Base-by-base conservation (phyloP, 1,140 invertebrate genomes). In the Plectrocnemia conspersa region DNA sequence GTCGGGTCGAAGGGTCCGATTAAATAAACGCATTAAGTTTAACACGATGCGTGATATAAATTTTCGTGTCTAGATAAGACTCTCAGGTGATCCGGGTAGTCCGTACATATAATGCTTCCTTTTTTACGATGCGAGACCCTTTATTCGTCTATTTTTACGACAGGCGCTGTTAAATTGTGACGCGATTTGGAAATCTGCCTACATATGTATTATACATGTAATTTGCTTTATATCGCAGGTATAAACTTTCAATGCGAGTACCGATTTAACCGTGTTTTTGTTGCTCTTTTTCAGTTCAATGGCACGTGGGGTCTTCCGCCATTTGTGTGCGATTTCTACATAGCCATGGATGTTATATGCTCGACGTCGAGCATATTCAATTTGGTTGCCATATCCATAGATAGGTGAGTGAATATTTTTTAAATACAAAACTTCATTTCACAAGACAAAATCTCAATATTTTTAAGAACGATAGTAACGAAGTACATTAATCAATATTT, bases 281-380 rank as follows among this genome's bases (percentile, higher is more conserved):
- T 59, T 63, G 65, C 70, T 69, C 72, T 63, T 58, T 80, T 78
- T n/a, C 79, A 91, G 89, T 84, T 91, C 56, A 87, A 88, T 66
- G 86, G 86, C 11, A 79, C 79, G 27, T 96, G 94, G 93, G 82
- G 83, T 46, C 76, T 98, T 54, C 92, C 93, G 29, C 83, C 86
- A 47, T 83, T 91, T 63, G 82, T 97, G 18, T 99, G 97, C 75
- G 95, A 99, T 78, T 91, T 97, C 70, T 99, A 97, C 82, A 97
- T 99, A 66, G 94, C 94, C 6, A 92, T 94, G 85, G 97, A 99
- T 75, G 96, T 99, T 57, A 93, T 91, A 56, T 97, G 92, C 72
- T 97, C 93, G 65, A 99, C 97, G 23, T 97, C 95, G 64, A 98
- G 95, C 66, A 99, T 99, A 69, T 93, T 98, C 76, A 98, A 92